These are phyloP conservation scores for Meleagris gallopavo DNA, from an alignment of 2,113 vertebrate genomes.

Conservation along the genomic window DNA sequence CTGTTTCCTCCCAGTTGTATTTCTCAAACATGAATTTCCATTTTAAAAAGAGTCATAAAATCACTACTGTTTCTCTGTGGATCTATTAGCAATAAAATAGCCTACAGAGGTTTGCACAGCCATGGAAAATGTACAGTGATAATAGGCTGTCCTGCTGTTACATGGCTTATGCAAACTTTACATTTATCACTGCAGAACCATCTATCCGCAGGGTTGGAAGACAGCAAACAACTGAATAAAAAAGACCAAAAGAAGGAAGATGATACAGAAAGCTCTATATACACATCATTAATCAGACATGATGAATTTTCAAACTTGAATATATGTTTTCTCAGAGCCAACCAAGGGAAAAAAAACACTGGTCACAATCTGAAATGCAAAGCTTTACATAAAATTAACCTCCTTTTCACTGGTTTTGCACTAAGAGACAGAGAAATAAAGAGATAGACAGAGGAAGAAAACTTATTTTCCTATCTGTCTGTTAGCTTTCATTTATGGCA, in stretches of 20 bases:
- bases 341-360: slow-evolving; percentile 56
- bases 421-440: slow-evolving; percentile 16
- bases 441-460: neutral
- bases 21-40: slow-evolving; percentile 92
- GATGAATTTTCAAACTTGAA: slow-evolving; percentile 80
- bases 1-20: slow-evolving; percentile 88
- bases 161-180: slow-evolving; percentile 90
- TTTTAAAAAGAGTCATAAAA: slow-evolving; percentile 91
- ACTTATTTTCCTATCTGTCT: slow-evolving; percentile 15
- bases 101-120: slow-evolving; percentile 89
- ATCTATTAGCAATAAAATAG: slow-evolving; percentile 92
- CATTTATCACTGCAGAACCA: slow-evolving; percentile 87
- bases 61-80: slow-evolving; percentile 88
- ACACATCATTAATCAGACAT: slow-evolving; percentile 87
- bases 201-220: slow-evolving; percentile 84
- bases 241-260: slow-evolving; percentile 81
- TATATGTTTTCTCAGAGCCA: slow-evolving; percentile 73
- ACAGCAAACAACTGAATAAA: slow-evolving; percentile 84
- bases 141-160: slow-evolving; percentile 90
- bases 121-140: slow-evolving; percentile 90
- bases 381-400: slow-evolving; percentile 73
- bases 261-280: slow-evolving; percentile 77
- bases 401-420: slow-evolving; percentile 48
- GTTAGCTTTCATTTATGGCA: slow-evolving; percentile 20
- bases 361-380: slow-evolving; percentile 63